Base-by-base conservation (phyloP, 2,888 invertebrate genomes). In the Yponomeuta sedellus region DNA sequence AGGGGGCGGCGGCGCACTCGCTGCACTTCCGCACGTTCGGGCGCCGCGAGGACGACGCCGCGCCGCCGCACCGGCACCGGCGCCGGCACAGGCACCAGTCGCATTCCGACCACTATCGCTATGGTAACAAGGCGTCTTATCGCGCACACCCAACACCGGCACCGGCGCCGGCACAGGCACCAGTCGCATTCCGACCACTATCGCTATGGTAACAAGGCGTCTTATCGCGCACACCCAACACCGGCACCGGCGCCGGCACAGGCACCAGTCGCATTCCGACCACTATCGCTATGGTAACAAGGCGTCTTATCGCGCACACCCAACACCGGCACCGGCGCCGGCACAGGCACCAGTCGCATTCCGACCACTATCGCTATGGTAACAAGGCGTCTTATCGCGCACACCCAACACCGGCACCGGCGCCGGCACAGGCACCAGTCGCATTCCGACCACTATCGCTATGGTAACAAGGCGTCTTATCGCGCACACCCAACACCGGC, bases 21-120 rank as follows among this genome's bases (percentile, higher is more conserved):
- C 94, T 96, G 90, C 95, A 95, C 81, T 95, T 95, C 83, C 95
- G 95, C 77, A 95, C 95, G 68, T 95, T 95, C 71, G 95, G 95
- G 64, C 94, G 95, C 67, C 92, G 93, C 64, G 94, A 94, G 22
- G 88, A 89, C 74, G 90, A 91, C 74, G 86, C 90, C 56, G 83
- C 88, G 74, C 86, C 89, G 68, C 86, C 88, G 75, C 86, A 88
- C 74, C 79, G 88, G 71, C 82, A 88, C 68, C 81, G 90, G 11
- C 80, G 72, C 34, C 69, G 70, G 56, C 69, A 70, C 25, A 66
- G 71, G 16, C 67, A 81, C 39, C 84, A 88, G 20, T 34, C 66
- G 70, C 83, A 87, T 70, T 91, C 90, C 77, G 91, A 91, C 71
- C 91, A 91, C 74, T 91, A 91, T 75, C 77, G 91, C 79, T 92